Percentiles rank a stretch among this genome's conserved stretches.
phyloP scores from a whole-genome alignment of 2,797 vertebrate species.

The Gambelia wislizenii region DNA sequence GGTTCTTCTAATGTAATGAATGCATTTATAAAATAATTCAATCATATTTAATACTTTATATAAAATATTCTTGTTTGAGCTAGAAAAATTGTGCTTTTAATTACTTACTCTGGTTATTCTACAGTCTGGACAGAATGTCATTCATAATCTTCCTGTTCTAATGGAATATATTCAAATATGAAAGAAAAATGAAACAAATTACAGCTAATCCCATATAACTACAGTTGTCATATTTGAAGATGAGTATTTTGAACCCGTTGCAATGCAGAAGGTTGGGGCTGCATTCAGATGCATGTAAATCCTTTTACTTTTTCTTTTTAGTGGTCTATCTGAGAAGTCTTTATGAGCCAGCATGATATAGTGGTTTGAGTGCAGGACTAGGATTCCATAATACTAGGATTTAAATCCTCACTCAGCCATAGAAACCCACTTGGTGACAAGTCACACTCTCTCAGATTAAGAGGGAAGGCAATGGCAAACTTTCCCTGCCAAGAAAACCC shows the following conservation, averaged over 20 bases:
- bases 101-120: conserved; percentile 47
- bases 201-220: neutral
- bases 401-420: too few species aligned
- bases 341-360: too few species aligned
- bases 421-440: too few species aligned
- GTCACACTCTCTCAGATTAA: too few species aligned
- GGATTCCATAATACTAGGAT: too few species aligned
- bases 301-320: neutral
- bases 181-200: neutral
- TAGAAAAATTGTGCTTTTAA: conserved; percentile 30
- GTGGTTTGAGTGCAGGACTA: too few species aligned
- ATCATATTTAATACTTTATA: conserved; percentile 4
- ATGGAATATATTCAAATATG: conserved; percentile 14
- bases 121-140: conserved; percentile 16
- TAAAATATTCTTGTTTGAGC: conserved; percentile 18
- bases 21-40: conserved; percentile 21
- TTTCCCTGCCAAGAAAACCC: too few species aligned
- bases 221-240: neutral
- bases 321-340: too few species aligned
- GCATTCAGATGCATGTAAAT: neutral
- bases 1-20: conserved; percentile 7
- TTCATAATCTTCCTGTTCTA: conserved; percentile 41
- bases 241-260: neutral
- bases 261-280: neutral
- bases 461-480: too few species aligned